Percentiles rank a stretch among this genome's conserved stretches.
These are phyloP conservation scores for Xanthia togata DNA, from an alignment of 2,888 invertebrate species.

Conservation along the genomic window DNA sequence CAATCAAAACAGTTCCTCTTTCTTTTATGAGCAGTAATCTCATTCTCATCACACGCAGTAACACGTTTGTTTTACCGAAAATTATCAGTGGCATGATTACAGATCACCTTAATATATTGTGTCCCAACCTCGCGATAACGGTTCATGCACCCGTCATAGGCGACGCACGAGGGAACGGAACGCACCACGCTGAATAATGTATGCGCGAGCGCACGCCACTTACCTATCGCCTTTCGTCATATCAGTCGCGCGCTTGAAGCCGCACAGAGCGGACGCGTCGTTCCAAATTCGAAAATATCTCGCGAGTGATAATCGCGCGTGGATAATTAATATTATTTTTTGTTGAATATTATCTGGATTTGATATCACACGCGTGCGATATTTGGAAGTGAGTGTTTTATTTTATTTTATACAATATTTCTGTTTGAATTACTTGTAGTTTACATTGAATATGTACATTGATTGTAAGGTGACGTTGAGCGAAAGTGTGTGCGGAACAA, in stretches of 20 bases:
- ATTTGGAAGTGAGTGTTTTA: constrained; percentile 58
- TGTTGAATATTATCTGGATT: constrained; percentile 61
- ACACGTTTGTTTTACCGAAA: constrained; percentile 45
- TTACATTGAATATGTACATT: constrained; percentile 61
- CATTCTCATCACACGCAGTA: constrained; percentile 2
- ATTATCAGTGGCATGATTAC: constrained; percentile 35
- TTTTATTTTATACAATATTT: constrained; percentile 29
- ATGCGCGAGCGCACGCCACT: constrained; percentile 72
- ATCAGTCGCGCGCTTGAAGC: constrained; percentile 72
- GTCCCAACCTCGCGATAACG: constrained; percentile 70
- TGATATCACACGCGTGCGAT: constrained; percentile 45
- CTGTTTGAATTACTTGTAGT: constrained; percentile 26
- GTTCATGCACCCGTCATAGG: constrained; percentile 74
- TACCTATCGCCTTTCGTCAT: constrained; percentile 59
- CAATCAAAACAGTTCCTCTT: constrained; percentile 1
- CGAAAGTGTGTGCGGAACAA: constrained; percentile 64
- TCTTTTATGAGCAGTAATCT: background rate
- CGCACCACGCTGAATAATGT: constrained; percentile 64
- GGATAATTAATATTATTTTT: constrained; percentile 57
- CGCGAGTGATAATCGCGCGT: constrained; percentile 71
- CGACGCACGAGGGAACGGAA: constrained; percentile 68
- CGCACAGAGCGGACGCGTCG: constrained; percentile 69
- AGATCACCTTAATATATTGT: constrained; percentile 41
- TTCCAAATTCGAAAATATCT: constrained; percentile 52
- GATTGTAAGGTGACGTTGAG: constrained; percentile 49